A percentile compares a stretch with the other conserved stretches of the same genome.
Evolutionary conservation across 30 jellyfish, hydroid and myxozoan genomes (phyloP).

Genomic region (Chironex yamaguchii): DNA sequence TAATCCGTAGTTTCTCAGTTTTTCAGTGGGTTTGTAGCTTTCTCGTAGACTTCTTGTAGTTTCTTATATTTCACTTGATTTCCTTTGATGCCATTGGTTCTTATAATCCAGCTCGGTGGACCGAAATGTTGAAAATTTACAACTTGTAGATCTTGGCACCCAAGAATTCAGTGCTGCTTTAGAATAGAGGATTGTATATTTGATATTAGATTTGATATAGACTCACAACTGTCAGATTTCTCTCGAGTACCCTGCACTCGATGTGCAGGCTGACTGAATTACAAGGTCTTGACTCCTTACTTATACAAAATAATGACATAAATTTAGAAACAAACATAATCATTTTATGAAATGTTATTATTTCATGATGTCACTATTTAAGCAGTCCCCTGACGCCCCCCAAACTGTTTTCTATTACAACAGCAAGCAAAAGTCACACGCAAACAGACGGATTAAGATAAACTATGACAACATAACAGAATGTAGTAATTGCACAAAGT

Average conservation of each 20-base stretch:
- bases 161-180: background rate
- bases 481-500: too few relatives aligned
- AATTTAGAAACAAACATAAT: background rate
- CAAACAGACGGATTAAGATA: too few relatives aligned
- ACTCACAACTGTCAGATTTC: background rate
- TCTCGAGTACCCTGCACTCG: background rate
- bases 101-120: background rate
- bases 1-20: background rate
- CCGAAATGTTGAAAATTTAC: background rate
- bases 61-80: background rate
- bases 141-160: background rate
- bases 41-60: too few relatives aligned
- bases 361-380: background rate
- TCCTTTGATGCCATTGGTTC: background rate
- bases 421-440: too few relatives aligned
- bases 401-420: too few relatives aligned
- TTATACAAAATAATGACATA: background rate
- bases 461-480: too few relatives aligned
- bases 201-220: background rate
- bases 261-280: background rate
- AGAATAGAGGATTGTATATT: background rate
- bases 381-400: constrained; percentile 32
- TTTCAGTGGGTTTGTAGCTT: background rate
- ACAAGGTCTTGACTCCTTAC: background rate
- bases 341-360: background rate